Base-by-base conservation (phyloP, 2,888 invertebrate genomes). In the Callyntrura sp. region DNA sequence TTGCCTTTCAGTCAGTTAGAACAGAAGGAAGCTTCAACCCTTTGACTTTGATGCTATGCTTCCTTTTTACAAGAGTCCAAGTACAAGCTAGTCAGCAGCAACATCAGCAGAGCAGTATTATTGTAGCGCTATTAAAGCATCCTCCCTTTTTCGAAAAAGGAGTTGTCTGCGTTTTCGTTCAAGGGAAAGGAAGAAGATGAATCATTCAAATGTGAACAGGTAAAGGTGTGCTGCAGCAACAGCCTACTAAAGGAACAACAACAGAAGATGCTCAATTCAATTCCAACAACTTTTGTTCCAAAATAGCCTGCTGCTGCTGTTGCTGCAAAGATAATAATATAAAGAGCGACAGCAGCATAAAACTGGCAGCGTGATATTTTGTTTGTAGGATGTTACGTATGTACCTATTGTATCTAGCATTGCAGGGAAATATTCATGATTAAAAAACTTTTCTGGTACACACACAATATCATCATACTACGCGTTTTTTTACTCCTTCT, bases 101-200 rank as follows among this genome's bases (percentile, higher is more conserved):
- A 55, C 23, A 65, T 3, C 60, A 62, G 62, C 23, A 17, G 17
- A 17, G 23, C 28, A 1, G 78, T 81, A 60, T 43, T 81, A 51
- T 48, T 28, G 83, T 68, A 20, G 28, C 51, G 78, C 68, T 55
- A 73, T 65, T 51, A 60, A 60, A 81, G 88, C 76, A 88, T 89
- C 89, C 89, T 89, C 89, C 89, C 89, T 81, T 89, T n/a, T 86
- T 89, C 48, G 45, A 70, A 85, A 84, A 70, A 89, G 89, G 89
- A 85, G 85, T 89, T 85, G 62, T 73, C 89, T 89, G 70, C 70
- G 89, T 70, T 89, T 81, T 79, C 70, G 85, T 85, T 78, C 89
- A 85, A 89, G 85, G 89, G 89, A 89, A 78, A 89, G 84, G 89
- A 82, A 89, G 78, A 82, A 84, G 84, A 89, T 89, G 85, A 89